These are phyloP conservation scores for Merops nubicus DNA, from an alignment of 2,113 vertebrate genomes.

Conservation along the genomic window DNA sequence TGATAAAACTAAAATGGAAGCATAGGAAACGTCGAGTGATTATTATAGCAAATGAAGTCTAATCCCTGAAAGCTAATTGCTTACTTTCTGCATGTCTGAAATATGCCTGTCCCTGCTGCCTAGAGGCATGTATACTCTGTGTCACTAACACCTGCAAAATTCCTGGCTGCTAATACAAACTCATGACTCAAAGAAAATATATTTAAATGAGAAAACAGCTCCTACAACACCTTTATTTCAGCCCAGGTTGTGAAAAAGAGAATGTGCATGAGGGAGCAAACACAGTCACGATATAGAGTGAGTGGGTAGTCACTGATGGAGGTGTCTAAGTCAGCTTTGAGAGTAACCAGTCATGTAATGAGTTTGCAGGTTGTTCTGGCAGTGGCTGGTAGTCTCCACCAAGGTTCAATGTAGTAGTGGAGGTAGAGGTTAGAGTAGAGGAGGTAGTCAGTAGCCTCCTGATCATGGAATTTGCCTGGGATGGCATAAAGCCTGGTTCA, in stretches of 20 bases:
- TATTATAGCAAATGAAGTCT: background rate
- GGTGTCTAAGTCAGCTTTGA: background rate
- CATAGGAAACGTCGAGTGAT: background rate
- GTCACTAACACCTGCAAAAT: background rate
- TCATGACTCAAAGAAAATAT: background rate
- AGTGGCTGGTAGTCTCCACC: background rate
- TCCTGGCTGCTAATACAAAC: background rate
- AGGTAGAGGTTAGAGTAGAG: background rate
- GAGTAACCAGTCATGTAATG: background rate
- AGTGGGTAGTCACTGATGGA: background rate
- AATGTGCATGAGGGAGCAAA: fast-evolving
- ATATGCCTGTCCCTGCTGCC: background rate
- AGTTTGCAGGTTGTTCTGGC: background rate
- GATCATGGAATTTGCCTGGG: background rate
- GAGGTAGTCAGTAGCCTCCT: background rate
- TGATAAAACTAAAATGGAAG: background rate
- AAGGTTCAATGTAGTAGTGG: background rate
- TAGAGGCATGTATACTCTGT: fast-evolving
- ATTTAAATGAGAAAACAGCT: background rate
- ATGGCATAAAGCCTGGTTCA: background rate
- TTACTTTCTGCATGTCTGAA: background rate
- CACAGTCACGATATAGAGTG: fast-evolving
- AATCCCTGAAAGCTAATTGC: background rate
- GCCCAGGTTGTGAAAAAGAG: background rate
- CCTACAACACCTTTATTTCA: background rate